Percentiles rank a stretch among this genome's conserved stretches.
Conservation (phyloP, 2,113 vertebrate species). For the Oryzias javanicus region DNA sequence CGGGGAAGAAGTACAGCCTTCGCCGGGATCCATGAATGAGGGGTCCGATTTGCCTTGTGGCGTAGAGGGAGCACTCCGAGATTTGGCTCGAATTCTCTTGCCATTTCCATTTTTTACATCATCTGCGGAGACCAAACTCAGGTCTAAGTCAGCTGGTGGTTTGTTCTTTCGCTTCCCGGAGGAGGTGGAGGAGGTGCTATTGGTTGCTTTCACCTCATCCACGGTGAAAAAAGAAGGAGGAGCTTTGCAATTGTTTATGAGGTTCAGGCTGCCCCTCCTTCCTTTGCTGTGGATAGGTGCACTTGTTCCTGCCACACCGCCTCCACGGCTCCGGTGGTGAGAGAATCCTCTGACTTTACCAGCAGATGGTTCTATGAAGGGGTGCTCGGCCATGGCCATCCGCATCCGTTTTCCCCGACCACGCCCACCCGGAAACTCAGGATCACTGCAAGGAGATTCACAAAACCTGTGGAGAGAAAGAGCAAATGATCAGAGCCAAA, state of each 20-base stretch:
- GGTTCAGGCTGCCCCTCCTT: conserved; percentile 89
- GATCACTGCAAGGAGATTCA: conserved; percentile 93
- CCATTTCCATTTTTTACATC: conserved; percentile 89
- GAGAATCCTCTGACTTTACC: conserved; percentile 88
- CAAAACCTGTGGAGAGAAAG: conserved; percentile 84
- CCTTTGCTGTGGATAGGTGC: conserved; percentile 83
- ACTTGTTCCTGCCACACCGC: conserved; percentile 74
- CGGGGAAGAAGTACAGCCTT: conserved; percentile 73
- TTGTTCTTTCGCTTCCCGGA: conserved; percentile 92
- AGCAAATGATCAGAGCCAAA: conserved; percentile 4
- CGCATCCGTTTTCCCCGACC: conserved; percentile 92
- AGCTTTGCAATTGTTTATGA: conserved; percentile 83
- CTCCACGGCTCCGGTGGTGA: conserved; percentile 87
- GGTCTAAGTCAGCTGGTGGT: conserved; percentile 89
- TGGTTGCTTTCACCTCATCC: conserved; percentile 89
- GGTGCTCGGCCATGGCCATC: conserved; percentile 78
- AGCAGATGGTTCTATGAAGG: conserved; percentile 77
- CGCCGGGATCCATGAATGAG: conserved; percentile 92
- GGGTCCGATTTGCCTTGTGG: conserved; percentile 91
- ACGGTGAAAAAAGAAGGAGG: conserved; percentile 87
- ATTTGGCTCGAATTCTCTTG: conserved; percentile 93
- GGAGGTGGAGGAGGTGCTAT: conserved; percentile 69
- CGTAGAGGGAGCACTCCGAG: conserved; percentile 92
- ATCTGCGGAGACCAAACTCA: conserved; percentile 84
- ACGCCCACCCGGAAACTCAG: conserved; percentile 90